These are phyloP conservation scores for Drosophila leonis DNA, from an alignment of 2,888 invertebrate species.

Conservation along the genomic window DNA sequence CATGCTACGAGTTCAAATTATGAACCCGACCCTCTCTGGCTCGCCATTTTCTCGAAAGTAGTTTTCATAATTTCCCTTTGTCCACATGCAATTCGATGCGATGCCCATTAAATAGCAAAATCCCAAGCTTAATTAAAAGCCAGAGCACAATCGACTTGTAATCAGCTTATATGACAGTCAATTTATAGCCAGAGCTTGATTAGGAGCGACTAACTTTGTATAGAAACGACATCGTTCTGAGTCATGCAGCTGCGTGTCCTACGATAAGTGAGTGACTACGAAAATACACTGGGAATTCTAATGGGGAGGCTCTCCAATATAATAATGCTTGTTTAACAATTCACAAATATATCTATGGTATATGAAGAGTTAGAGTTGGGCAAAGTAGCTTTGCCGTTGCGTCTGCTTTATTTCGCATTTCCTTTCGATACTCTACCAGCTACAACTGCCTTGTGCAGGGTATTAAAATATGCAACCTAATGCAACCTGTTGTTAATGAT, in stretches of 20 bases:
- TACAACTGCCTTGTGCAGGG: not conserved
- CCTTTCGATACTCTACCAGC: not conserved
- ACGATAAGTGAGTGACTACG: not conserved
- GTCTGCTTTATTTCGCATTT: too few relatives aligned
- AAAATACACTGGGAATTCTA: not conserved
- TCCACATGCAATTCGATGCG: constrained; percentile 7
- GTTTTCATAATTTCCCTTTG: constrained; percentile 20
- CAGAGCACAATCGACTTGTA: constrained; percentile 56
- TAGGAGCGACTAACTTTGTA: constrained; percentile 46
- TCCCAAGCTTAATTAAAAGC: constrained; percentile 45
- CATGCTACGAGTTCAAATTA: constrained; percentile 31
- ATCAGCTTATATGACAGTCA: constrained; percentile 70
- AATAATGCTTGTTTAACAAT: not conserved
- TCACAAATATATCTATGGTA: not conserved
- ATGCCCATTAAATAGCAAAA: constrained; percentile 12
- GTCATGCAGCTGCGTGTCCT: constrained; percentile 5
- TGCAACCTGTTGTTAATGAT: constrained; percentile 37
- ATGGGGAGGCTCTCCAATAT: not conserved
- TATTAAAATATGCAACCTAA: not conserved
- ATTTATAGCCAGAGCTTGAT: constrained; percentile 58
- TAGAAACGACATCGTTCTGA: constrained; percentile 19
- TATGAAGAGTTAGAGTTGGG: too few relatives aligned
- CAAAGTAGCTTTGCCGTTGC: too few relatives aligned
- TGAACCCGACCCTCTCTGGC: constrained; percentile 11
- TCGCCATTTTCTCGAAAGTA: constrained; percentile 13